These are phyloP conservation scores for Lottia gigantea DNA, from an alignment of 2,888 invertebrate species.

Conservation along the genomic window DNA sequence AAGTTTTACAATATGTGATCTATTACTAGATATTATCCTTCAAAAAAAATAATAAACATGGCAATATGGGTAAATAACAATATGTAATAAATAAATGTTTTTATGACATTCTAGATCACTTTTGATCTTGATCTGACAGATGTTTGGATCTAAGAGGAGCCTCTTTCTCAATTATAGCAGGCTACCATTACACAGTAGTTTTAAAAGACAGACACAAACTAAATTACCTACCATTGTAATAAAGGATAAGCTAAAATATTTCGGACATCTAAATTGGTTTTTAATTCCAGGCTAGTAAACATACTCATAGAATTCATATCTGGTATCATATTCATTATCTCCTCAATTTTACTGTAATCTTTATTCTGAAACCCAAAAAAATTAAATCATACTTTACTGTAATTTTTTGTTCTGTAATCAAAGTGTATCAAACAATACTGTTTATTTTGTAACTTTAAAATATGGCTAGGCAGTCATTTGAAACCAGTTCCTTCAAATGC, in stretches of 20 bases:
- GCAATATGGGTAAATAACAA: no score
- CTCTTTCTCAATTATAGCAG: no score
- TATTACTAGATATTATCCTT: constrained; percentile 64
- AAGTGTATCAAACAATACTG: no score
- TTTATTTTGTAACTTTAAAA: no score
- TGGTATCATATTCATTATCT: constrained; percentile 42
- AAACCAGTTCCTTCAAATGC: no score
- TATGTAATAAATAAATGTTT: no score
- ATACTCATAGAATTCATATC: constrained; percentile 47
- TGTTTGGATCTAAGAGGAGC: no score
- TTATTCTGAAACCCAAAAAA: constrained; percentile 40
- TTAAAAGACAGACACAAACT: no score
- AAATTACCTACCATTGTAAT: constrained; percentile 53
- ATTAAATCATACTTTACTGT: not conserved
- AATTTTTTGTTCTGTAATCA: not conserved
- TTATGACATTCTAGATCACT: no score
- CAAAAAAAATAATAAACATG: constrained; percentile 16
- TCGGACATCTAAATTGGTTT: constrained; percentile 42
- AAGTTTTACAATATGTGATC: constrained; percentile 63
- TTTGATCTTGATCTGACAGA: no score
- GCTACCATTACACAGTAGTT: no score
- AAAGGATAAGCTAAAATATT: constrained; percentile 56
- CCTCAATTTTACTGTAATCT: constrained; percentile 42
- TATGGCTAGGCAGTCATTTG: no score
- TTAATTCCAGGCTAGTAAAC: constrained; percentile 38